Base-by-base conservation (phyloP, 2,113 vertebrate genomes). In the Corvus cornix region DNA sequence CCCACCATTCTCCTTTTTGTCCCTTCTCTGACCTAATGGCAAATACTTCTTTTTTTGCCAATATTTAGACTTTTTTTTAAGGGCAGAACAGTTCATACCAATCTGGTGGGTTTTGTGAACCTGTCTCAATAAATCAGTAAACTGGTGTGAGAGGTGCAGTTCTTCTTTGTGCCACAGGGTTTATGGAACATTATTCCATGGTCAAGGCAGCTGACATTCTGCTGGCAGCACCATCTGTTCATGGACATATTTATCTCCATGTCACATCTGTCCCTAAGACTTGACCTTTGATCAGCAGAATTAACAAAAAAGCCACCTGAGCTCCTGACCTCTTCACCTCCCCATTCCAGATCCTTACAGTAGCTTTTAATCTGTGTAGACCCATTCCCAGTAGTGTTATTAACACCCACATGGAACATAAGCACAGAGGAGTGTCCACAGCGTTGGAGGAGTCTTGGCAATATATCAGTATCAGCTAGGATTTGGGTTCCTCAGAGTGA, bases 281-380 rank as follows among this genome's bases (percentile, higher is more conserved):
- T 95, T 95, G 93, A 94, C 94, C 95, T 97, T 90, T 92, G 83
- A 84, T 84, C 62, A 63, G 59, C 21, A 90, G 60, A 90, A 87
- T 18, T 86, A 95, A 87, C 90, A 70, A 92, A 93, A 93, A 86
- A 86, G 73, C 82, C 96, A 95, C 90, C 95, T 89, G 95, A 95
- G 76, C 90, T 95, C 73, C 84, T 89, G 90, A 96, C 90, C 95
- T 33, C 44, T 88, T 96, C 90, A 94, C 94, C 92, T 80, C 64
- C 6, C 35, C 18, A 18, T 84, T 89, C 64, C 68, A 84, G 64
- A 90, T 72, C 35, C 30, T 93, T 81, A 84, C 80, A 90, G 94
- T 87, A 95, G 79, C 43, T 90, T 89, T 85, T 74, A 70, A 90
- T 95, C 80, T 92, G 10, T 55, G 33, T 46, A 81, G 89, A 70